Evolutionary conservation across 2,113 vertebrate species (phyloP).

Genomic region (Alouatta palliata): DNA sequence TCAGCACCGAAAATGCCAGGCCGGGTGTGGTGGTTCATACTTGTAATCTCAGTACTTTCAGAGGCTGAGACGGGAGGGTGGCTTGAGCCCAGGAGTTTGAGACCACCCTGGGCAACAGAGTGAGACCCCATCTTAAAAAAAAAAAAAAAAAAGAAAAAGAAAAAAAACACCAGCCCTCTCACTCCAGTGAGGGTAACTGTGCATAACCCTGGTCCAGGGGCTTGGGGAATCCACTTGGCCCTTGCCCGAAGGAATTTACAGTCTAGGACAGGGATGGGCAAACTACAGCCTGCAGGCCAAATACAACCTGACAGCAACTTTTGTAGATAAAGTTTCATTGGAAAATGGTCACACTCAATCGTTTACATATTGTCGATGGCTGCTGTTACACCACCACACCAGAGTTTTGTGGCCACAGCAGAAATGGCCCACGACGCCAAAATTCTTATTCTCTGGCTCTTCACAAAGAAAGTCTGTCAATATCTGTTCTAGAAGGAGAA

Average conservation of each 20-base stretch:
- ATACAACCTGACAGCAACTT: background rate
- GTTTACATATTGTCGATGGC: too few species aligned
- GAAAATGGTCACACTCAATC: background rate
- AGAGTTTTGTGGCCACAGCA: background rate
- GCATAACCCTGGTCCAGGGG: background rate
- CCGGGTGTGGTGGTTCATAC: too few species aligned
- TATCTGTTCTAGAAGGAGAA: background rate
- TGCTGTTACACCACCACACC: background rate
- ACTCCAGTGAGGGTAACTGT: background rate
- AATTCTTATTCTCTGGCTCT: background rate
- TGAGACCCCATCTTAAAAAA: too few species aligned
- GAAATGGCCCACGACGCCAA: background rate
- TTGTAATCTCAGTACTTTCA: too few species aligned
- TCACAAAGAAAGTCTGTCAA: background rate
- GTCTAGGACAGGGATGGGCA: background rate
- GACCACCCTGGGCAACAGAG: too few species aligned
- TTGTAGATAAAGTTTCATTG: slow-evolving; percentile 35
- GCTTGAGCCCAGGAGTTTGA: too few species aligned
- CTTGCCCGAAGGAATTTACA: background rate
- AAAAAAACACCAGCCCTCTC: background rate
- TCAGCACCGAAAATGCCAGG: background rate
- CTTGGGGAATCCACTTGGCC: background rate
- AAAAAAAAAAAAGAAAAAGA: too few species aligned
- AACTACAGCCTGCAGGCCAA: background rate
- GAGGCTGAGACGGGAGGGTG: too few species aligned